These are phyloP conservation scores for Gari tellinella DNA, from an alignment of 2,888 invertebrate species.

Conservation along the genomic window DNA sequence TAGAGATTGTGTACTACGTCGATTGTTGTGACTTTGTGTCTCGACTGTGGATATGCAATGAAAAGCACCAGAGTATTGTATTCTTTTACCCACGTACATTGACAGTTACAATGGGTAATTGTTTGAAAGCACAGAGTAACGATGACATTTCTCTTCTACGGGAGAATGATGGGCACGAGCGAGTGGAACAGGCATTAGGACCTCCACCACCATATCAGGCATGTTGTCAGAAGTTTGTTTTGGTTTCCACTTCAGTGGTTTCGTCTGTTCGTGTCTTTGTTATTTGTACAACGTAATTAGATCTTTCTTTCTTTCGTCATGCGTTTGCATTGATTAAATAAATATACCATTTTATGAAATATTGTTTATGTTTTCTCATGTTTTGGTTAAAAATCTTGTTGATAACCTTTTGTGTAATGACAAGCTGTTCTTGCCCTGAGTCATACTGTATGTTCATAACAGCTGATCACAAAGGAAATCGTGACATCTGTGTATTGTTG, in stretches of 20 bases:
- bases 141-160: slow-evolving; percentile 85
- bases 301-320: not conserved
- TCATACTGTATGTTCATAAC: no score
- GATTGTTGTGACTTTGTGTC: slow-evolving; percentile 44
- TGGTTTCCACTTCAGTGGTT: slow-evolving; percentile 13
- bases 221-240: slow-evolving; percentile 39
- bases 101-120: slow-evolving; percentile 84
- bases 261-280: slow-evolving; percentile 9
- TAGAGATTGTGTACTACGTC: slow-evolving; percentile 1
- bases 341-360: no score
- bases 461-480: no score
- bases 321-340: no score
- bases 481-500: no score
- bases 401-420: slow-evolving; percentile 1
- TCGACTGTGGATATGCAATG: slow-evolving; percentile 19
- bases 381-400: no score
- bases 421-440: not conserved
- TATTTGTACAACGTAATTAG: not conserved
- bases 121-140: slow-evolving; percentile 84
- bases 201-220: slow-evolving; percentile 85
- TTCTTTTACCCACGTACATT: slow-evolving; percentile 7
- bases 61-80: slow-evolving; percentile 31
- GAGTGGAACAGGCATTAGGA: slow-evolving; percentile 77
- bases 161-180: slow-evolving; percentile 79
- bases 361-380: no score